Evolutionary conservation across 2,113 vertebrate species (phyloP).

Genomic region (Percopsis transmontana): DNA sequence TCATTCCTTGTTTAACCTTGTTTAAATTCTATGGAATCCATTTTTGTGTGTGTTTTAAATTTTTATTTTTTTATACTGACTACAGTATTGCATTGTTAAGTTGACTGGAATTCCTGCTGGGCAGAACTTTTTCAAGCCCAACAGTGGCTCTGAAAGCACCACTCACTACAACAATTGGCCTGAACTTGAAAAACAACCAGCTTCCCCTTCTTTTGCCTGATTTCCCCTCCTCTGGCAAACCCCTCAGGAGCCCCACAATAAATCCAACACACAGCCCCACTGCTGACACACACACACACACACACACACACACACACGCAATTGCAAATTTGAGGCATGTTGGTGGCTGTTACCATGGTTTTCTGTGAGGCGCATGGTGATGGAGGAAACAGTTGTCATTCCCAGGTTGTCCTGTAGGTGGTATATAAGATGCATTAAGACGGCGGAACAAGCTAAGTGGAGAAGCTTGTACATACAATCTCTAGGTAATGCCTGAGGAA

Average conservation of each 20-base stretch:
- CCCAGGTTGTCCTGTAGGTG: constrained; percentile 48
- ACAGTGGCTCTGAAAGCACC: constrained; percentile 3
- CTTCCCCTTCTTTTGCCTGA: constrained; percentile 16
- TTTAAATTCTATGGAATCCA: no score
- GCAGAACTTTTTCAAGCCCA: constrained; percentile 21
- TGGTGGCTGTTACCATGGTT: background rate
- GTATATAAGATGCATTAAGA: constrained; percentile 23
- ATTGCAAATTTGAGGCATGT: background rate
- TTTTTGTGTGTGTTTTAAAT: background rate
- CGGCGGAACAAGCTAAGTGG: background rate
- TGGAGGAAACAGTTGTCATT: constrained; percentile 10
- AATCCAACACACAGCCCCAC: constrained; percentile 22
- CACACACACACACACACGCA: background rate
- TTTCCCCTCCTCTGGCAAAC: constrained; percentile 42
- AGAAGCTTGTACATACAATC: constrained; percentile 3
- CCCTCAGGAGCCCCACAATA: constrained; percentile 39
- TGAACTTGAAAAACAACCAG: constrained; percentile 51
- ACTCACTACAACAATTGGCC: constrained; percentile 43
- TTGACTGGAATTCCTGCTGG: background rate
- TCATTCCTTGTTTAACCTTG: background rate
- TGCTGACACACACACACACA: constrained; percentile 4
- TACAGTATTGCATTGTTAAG: background rate
- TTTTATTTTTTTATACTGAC: background rate
- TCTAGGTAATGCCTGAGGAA: background rate
- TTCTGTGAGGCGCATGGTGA: background rate